Conservation (phyloP, 2,113 vertebrate species). For the Chionis minor region DNA sequence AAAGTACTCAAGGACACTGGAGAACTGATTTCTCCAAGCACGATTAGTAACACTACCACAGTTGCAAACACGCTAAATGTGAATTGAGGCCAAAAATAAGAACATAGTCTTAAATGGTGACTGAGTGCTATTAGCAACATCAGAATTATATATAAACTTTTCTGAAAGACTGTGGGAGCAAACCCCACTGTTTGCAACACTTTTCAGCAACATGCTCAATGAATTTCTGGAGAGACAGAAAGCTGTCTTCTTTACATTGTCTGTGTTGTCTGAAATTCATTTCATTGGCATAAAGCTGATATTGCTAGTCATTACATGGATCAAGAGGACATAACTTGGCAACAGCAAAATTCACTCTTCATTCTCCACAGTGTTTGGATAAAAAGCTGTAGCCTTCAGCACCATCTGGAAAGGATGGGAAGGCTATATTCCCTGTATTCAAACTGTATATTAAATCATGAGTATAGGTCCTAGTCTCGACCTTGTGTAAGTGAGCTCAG, state of each 20-base stretch:
- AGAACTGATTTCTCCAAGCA: neutral
- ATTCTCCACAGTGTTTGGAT: neutral
- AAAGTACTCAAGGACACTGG: neutral
- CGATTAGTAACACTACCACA: neutral
- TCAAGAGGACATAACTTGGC: neutral
- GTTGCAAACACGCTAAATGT: neutral
- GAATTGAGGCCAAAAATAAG: neutral
- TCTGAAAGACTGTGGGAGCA: neutral
- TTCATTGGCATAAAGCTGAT: neutral
- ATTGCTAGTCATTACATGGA: neutral
- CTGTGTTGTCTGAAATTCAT: neutral
- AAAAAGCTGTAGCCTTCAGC: neutral
- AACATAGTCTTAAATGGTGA: neutral
- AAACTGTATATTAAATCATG: neutral
- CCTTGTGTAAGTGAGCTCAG: neutral
- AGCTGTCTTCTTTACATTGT: neutral
- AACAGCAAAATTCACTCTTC: neutral
- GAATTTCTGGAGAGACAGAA: neutral
- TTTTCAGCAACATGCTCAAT: neutral
- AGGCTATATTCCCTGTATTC: neutral
- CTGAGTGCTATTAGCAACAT: neutral
- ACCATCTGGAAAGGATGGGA: neutral
- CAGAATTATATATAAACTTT: neutral
- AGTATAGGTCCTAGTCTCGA: neutral
- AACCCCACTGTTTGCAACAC: accelerated